These are phyloP conservation scores for Cacatua alba DNA, from an alignment of 2,113 vertebrate species.

Conservation along the genomic window DNA sequence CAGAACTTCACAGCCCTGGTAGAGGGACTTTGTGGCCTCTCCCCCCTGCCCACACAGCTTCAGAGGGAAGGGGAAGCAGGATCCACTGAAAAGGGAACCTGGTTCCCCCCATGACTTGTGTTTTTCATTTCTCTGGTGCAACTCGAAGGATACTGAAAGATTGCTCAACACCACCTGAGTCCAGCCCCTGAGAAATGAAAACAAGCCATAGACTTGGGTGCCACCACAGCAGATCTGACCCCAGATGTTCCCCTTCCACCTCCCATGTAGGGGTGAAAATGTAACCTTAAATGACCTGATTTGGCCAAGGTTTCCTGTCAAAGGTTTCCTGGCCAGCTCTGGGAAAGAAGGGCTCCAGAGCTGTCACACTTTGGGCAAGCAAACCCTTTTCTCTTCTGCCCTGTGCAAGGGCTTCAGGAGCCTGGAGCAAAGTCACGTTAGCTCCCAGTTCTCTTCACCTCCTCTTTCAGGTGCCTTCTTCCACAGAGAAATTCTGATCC, in stretches of 20 bases:
- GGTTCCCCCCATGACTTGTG: background rate
- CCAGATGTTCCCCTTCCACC: background rate
- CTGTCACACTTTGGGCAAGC: rapidly evolving
- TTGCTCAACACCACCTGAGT: background rate
- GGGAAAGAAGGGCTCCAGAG: background rate
- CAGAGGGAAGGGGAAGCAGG: background rate
- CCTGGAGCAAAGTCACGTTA: background rate
- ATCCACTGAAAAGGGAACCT: slow-evolving; percentile 33
- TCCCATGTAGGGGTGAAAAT: background rate
- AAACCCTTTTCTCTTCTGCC: background rate
- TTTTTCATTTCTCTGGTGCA: slow-evolving; percentile 28
- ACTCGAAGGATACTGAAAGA: background rate
- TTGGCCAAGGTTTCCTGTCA: rapidly evolving
- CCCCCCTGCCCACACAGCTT: background rate
- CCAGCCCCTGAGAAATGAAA: slow-evolving; percentile 21
- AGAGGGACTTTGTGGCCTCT: background rate
- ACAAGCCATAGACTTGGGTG: background rate
- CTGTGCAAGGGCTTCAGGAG: rapidly evolving
- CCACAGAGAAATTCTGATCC: background rate
- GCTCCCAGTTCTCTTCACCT: background rate
- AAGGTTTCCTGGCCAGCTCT: background rate
- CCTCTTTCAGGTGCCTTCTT: background rate
- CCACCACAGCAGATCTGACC: background rate
- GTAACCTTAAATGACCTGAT: rapidly evolving
- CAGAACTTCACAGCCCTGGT: rapidly evolving